Base-by-base conservation (phyloP, 2,888 invertebrate species). In the Stenoptilia bipunctidactyla region DNA sequence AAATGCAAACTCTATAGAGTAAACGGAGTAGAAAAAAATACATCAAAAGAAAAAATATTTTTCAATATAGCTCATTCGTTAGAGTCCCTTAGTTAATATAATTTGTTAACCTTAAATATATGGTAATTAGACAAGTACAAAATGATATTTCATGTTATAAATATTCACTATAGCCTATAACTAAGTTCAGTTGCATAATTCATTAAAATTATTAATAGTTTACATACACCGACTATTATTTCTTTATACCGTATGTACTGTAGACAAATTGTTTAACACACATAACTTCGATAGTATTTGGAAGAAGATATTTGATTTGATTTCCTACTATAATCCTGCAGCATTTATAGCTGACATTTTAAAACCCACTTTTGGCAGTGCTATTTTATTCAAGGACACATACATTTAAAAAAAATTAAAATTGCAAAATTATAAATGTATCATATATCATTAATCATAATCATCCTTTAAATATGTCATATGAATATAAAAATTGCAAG, bases 111-210 rank as follows among this genome's bases (percentile, higher is more conserved):
- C 82, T 80, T 82, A 82, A 41, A 57, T 51, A 74, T 82, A 79
- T 72, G 79, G 71, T 69, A 76, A 74, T 79, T 75, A 80, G 72
- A 80, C 82, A 77, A 82, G 83, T 83, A 83, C 77, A 83, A 83
- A 83, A 82, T 79, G 82, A 83, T 82, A 79, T 72, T 77, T 72
- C 67, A 66, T 64, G 71, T 76, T 77, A 77, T 61, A 71, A 64
- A 72, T 76, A 75, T 66, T 62, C 73, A 74, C 71, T 66, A 62
- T 80, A 80, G 55, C 73, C 77, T 82, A 82, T 61, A 66, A 69
- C 76, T 80, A 80, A 63, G 72, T 70, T 82, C 77, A 73, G 71
- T 80, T 80, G 75, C 79, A 79, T 77, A 80, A 66, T 66, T 69
- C 59, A 66, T 65, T 70, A 68, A 61, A 66, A 61, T 64, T 65